Conservation (phyloP, 2,113 vertebrate species). For the Sinocyclocheilus rhinocerous region DNA sequence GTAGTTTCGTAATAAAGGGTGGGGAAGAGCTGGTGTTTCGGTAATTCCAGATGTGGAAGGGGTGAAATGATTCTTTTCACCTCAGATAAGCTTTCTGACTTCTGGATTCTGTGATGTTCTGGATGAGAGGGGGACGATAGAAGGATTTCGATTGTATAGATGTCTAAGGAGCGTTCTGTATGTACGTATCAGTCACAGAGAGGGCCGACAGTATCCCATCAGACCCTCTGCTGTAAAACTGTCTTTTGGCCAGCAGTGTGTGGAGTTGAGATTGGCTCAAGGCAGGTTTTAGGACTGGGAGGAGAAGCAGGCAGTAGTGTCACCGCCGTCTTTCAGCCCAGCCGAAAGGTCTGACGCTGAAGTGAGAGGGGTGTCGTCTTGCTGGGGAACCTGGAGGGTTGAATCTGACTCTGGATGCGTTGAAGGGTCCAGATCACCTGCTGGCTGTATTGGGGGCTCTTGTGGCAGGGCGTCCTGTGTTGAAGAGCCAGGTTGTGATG, state of each 20-base stretch:
- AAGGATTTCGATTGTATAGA: constrained; percentile 23
- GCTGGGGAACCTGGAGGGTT: constrained; percentile 27
- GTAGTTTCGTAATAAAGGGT: constrained; percentile 21
- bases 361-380: neutral
- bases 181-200: neutral
- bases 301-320: constrained; percentile 10
- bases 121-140: neutral
- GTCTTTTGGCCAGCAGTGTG: constrained; percentile 40
- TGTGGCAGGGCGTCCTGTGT: constrained; percentile 11
- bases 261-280: constrained; percentile 20
- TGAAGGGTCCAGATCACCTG: neutral
- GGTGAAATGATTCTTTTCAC: neutral
- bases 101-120: neutral
- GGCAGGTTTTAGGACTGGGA: constrained; percentile 16
- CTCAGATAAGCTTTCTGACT: neutral
- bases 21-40: constrained; percentile 13
- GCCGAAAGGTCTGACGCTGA: neutral
- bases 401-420: neutral
- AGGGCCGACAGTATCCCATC: neutral
- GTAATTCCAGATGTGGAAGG: neutral
- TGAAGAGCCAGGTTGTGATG: constrained; percentile 54
- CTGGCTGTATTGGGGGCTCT: constrained; percentile 13
- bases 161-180: neutral
- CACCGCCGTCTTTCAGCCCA: neutral
- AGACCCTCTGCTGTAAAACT: neutral